Evolutionary conservation across 2,797 vertebrate species (phyloP), one percentile per base, ranked within the genome.

Genomic region (Lycodopsis pacificus): DNA sequence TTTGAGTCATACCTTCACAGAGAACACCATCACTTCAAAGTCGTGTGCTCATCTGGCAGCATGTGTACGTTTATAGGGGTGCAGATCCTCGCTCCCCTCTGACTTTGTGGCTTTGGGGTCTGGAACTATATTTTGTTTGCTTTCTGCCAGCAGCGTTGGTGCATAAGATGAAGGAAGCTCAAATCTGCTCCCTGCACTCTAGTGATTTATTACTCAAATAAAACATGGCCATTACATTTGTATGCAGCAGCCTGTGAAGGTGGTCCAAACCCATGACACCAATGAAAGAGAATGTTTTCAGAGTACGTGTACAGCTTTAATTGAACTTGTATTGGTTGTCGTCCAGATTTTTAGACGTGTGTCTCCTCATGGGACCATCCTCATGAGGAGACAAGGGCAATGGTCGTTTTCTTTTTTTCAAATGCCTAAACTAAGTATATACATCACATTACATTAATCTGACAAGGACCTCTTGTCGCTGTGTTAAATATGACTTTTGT

Each of bases 131-230:
- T 65, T 9, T 30, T 34, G 14, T 73, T 49, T 54, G 15, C 25
- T 36, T 8, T 68, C 20, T 46, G 17, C 27, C 38, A 10, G 71
- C 19, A 25, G 58, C 7, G 80, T 79, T 49, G 73, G 48, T 25
- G 71, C 63, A 61, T 67, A 19, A 58, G 61, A 72, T 62, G 56
- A 54, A 65, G 42, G 11, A 49, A 36, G 11, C 42, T 73, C 4
- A 51, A 2, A 42, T 63, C 44, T 56, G 17, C 3, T 1, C 30
- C 17, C 34, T 54, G 53, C 44, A 34, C 27, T 48, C 57, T 0
- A 22, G 19, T n/a, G 65, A 40, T 73, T 65, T 57, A 63, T 63
- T 38, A 17, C 19, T 73, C 36, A 48, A 61, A 62, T 17, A 44
- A 57, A 58, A 53, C n/a, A 48, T 25, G 15, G 20, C 6, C 5